Evolutionary conservation across 2,113 vertebrate genomes (phyloP), one percentile per base, ranked within the genome.

Genomic region (Pongo pygmaeus): DNA sequence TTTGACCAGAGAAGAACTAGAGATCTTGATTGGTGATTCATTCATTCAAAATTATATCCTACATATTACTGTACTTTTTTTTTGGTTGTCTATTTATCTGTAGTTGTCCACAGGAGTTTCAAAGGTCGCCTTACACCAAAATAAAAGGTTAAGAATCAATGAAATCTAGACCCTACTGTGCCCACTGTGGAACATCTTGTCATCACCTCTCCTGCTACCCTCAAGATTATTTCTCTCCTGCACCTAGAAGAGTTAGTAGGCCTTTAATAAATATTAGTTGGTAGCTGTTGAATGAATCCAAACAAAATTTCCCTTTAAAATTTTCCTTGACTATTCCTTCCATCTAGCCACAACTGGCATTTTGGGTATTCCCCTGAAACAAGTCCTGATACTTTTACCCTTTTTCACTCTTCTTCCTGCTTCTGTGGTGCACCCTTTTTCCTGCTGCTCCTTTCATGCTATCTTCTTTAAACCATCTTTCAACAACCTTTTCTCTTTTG

Each of bases 1-100:
- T 50, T 77, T 97, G 57, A 88, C 16, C 48, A 89, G 55, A 96
- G 67, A 78, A 90, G 27, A 89, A n/a, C n/a, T 95, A 9, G 50
- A 93, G 48, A 80, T 88, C 5, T 30, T 35, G 59, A 77, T 86
- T 74, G 2, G 48, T 89, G n/a, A 89, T 87, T 97, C 77, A 55
- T 87, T 96, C n/a, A 43, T 94, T 89, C 94, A 79, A 84, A 88
- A 27, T 72, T 89, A 11, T 84, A 4, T 90, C 23, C 35, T 1
- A 78, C 30, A 46, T 52, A 57, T 72, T 2, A 89, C 6, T 43
- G 3, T 50, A 38, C 35, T 8, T 22, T 80, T 87, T 38, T 17
- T 87, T 55, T 89, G 64, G 20, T 10, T 93, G 13, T 70, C 40
- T 87, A 32, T 91, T 93, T 78, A 80, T 48, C 30, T 87, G n/a